Conservation (phyloP, 2,888 invertebrate genomes). For the Lasioglossum oenotherae region DNA sequence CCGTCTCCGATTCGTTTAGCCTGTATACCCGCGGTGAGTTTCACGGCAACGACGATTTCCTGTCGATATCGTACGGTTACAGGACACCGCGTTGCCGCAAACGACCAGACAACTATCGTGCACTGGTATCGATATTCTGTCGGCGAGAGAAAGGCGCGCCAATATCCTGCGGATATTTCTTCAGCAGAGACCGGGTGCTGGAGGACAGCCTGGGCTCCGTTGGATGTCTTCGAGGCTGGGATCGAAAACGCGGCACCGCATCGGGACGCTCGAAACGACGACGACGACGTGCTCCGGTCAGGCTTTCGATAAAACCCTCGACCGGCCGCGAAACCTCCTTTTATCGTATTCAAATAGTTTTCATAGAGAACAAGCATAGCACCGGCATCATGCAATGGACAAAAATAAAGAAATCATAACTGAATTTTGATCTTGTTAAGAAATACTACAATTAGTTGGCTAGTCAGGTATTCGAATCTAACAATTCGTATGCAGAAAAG, state of each 20-base stretch:
- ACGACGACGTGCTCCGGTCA: not conserved
- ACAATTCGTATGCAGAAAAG: no score
- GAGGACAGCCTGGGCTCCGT: not conserved
- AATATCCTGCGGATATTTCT: conserved; percentile 59
- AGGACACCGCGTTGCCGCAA: conserved; percentile 25
- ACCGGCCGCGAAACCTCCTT: not conserved
- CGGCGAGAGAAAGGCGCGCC: conserved; percentile 46
- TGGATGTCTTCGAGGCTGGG: not conserved
- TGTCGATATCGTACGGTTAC: conserved; percentile 54
- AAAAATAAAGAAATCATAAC: no score
- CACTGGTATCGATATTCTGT: conserved; percentile 60
- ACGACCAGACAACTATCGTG: conserved; percentile 54
- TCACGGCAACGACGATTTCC: conserved; percentile 52
- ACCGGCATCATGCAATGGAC: no score
- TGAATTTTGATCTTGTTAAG: no score
- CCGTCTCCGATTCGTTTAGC: conserved; percentile 44
- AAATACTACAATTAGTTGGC: no score
- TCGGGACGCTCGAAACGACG: not conserved
- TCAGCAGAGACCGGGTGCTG: not conserved
- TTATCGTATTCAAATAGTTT: not conserved
- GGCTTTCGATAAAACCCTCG: not conserved
- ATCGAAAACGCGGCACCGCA: not conserved
- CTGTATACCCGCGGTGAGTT: conserved; percentile 46
- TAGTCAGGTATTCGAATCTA: no score
- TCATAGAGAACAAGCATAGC: not conserved